A percentile compares a stretch with the other conserved stretches of the same genome.
These are phyloP conservation scores for Sesia apiformis DNA, from an alignment of 2,888 invertebrate species.

Conservation along the genomic window DNA sequence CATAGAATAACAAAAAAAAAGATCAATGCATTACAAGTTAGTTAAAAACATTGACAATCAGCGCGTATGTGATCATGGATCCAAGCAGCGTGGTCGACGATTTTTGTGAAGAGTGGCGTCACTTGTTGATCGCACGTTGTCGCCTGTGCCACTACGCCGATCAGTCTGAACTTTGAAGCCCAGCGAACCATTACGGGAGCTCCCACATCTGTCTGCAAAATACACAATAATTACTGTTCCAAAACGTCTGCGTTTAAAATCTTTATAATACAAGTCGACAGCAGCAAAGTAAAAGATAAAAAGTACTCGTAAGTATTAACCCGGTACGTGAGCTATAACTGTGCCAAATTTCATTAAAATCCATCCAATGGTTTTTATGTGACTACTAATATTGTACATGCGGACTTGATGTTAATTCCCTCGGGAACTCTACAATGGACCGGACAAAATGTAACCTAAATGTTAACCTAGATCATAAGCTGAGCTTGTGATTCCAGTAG, in stretches of 20 bases:
- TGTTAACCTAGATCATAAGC: too few relatives aligned
- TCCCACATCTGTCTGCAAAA: slow-evolving; percentile 66
- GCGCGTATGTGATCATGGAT: slow-evolving; percentile 69
- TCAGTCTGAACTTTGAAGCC: slow-evolving; percentile 63
- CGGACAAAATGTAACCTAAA: too few relatives aligned
- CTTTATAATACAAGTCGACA: too few relatives aligned
- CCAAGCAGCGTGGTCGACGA: slow-evolving; percentile 72
- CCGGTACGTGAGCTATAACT: too few relatives aligned
- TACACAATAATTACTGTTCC: slow-evolving; percentile 1
- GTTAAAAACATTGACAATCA: slow-evolving; percentile 51
- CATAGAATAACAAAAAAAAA: background rate
- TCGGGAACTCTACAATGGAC: too few relatives aligned
- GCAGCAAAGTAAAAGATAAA: too few relatives aligned
- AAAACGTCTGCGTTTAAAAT: background rate
- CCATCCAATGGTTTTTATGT: too few relatives aligned
- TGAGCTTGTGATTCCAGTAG: too few relatives aligned
- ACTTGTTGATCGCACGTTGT: slow-evolving; percentile 57
- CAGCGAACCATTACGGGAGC: slow-evolving; percentile 66
- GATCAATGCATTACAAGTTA: background rate
- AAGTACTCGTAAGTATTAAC: too few relatives aligned
- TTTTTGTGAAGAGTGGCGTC: slow-evolving; percentile 63
- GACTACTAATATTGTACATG: too few relatives aligned
- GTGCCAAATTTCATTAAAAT: too few relatives aligned
- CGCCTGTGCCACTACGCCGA: slow-evolving; percentile 64
- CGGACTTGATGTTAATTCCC: too few relatives aligned